Evolutionary conservation across 2,113 vertebrate species (phyloP).

Genomic region (Chroicocephalus ridibundus): DNA sequence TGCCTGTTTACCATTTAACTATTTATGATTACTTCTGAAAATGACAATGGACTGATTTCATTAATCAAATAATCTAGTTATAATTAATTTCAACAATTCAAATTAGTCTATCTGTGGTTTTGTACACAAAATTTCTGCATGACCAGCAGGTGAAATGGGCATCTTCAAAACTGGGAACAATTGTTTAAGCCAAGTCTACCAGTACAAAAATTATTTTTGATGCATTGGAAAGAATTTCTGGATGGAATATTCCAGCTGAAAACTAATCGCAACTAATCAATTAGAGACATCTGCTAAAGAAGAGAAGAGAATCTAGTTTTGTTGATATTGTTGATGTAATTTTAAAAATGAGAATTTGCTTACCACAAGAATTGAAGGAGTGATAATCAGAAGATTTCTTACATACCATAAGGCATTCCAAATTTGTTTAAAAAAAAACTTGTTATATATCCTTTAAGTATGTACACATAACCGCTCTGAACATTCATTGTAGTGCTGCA

Average conservation of each 20-base stretch:
- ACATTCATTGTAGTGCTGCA: not conserved
- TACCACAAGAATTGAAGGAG: not conserved
- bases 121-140: not conserved
- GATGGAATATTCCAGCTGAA: not conserved
- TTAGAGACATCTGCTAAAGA: not conserved
- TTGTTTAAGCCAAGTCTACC: not conserved
- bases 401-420: not conserved
- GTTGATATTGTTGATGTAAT: not conserved
- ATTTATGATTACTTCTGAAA: not conserved
- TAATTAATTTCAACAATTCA: slow-evolving; percentile 2
- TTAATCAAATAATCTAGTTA: not conserved
- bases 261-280: not conserved
- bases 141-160: not conserved
- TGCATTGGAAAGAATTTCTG: not conserved
- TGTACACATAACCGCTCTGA: not conserved
- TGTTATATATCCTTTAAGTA: not conserved
- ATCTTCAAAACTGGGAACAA: not conserved
- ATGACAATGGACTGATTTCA: not conserved
- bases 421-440: not conserved
- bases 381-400: not conserved
- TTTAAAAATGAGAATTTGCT: not conserved
- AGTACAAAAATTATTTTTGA: not conserved
- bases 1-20: not conserved
- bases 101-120: not conserved
- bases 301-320: not conserved